Percentiles rank a stretch among this genome's conserved stretches.
phyloP scores from a whole-genome alignment of 2,797 vertebrate species.

The Bradypus variegatus region DNA sequence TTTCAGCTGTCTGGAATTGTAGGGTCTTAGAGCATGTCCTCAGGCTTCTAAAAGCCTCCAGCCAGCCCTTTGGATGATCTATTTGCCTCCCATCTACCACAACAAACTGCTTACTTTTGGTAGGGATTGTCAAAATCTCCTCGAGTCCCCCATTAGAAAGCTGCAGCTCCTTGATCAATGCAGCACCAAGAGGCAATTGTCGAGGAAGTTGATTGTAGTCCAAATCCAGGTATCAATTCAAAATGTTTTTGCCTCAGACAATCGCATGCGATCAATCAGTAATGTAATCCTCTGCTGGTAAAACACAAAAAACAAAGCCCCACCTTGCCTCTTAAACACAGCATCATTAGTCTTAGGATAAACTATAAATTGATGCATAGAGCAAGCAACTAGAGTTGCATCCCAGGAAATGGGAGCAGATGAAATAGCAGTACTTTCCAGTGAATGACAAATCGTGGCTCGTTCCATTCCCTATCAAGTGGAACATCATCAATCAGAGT shows the following conservation, averaged over 20 bases:
- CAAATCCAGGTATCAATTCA: conserved; percentile 67
- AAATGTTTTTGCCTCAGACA: conserved; percentile 57
- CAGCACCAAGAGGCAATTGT: conserved; percentile 56
- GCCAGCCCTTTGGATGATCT: conserved; percentile 37
- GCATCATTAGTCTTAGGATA: conserved; percentile 49
- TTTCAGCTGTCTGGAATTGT: background rate
- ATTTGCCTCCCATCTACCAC: conserved; percentile 27
- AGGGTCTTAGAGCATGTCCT: background rate
- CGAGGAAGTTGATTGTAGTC: conserved; percentile 60
- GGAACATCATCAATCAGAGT: background rate
- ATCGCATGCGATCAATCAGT: background rate
- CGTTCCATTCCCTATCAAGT: conserved; percentile 19
- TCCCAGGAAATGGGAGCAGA: conserved; percentile 22
- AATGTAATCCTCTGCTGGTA: conserved; percentile 53
- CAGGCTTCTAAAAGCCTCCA: background rate
- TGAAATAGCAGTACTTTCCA: conserved; percentile 54
- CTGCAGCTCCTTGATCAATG: conserved; percentile 56
- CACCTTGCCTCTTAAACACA: conserved; percentile 54
- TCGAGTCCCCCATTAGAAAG: conserved; percentile 59
- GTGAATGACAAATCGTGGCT: conserved; percentile 51
- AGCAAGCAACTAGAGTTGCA: background rate
- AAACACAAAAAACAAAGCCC: conserved; percentile 49
- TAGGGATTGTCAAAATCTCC: conserved; percentile 59
- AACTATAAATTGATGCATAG: conserved; percentile 45
- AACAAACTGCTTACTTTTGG: conserved; percentile 40